Evolutionary conservation across 1,140 invertebrate species (phyloP), one percentile per base, ranked within the genome.

Genomic region (Drosophila subpulchrella): DNA sequence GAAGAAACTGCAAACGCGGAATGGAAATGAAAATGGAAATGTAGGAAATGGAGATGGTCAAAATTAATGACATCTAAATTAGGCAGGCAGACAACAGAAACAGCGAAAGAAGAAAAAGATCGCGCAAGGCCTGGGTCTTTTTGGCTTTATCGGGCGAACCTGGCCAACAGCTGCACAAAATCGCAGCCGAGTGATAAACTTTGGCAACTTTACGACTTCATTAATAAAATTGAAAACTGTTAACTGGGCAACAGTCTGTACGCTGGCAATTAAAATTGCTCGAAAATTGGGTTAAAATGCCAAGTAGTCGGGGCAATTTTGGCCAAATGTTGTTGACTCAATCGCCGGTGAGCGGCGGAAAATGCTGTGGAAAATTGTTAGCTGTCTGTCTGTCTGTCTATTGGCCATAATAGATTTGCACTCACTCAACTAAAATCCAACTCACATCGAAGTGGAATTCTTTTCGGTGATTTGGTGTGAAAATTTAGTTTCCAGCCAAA

Each of bases 41-140:
- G 34, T 11, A 27, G 27, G 17, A 39, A 38, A 36, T 24, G 34
- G 62, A 58, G 55, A 50, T 66, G 63, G 34, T 38, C 44, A 48
- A 59, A 73, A 77, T 75, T 68, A 77, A 77, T 75, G 71, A 59
- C 71, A 75, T 47, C 46, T 42, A 50, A 68, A 77, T 75, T 68
- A 53, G 70, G 51, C 55, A 57, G 56, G 15, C 57, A 53, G 56
- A 46, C 27, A 39, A 44, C 30, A 32, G 17, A 63, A 38, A 34
- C 44, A 38, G n/a, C 3, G 27, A 27, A 61, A 20, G 27, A 15
- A n/a, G 20, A 15, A 53, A 38, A 7, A 61, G 20, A 61, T 11
- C 7, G 27, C 17, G 8, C 34, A 42, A 47, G 4, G 10, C 15
- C 15, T 20, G 15, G 50, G 15, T 6, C 8, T 24, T 10, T 38